Evolutionary conservation across 1,140 invertebrate genomes (phyloP).

Genomic region (Hormaphis cornu): DNA sequence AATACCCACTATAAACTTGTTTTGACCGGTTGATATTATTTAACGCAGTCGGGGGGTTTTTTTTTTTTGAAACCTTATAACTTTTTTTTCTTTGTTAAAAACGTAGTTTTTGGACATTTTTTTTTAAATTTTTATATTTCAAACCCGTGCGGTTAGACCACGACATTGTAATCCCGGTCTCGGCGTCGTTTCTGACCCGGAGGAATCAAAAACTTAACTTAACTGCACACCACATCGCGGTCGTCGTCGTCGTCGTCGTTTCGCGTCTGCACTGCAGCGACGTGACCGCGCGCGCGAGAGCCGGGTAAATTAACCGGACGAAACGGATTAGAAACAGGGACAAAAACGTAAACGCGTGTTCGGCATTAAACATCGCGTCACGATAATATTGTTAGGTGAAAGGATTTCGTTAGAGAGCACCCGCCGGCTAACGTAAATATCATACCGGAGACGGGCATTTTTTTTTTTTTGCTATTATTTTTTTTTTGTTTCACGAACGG

Average conservation of each 20-base stretch:
- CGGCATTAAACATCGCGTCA: conserved; percentile 23
- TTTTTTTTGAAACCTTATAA: too few species aligned
- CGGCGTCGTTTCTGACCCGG: not conserved
- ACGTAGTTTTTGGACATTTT: too few species aligned
- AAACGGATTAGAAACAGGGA: not conserved
- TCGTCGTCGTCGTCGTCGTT: not conserved
- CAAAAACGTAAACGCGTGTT: conserved; percentile 19
- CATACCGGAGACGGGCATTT: not conserved
- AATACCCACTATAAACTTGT: too few species aligned
- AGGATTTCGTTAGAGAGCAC: conserved; percentile 19
- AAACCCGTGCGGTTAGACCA: too few species aligned
- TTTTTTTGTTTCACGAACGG: too few species aligned
- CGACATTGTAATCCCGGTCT: too few species aligned
- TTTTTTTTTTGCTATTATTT: not conserved
- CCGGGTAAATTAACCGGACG: conserved; percentile 2
- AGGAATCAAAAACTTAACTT: conserved; percentile 8
- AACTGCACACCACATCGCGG: too few species aligned
- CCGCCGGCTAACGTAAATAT: conserved; percentile 14
- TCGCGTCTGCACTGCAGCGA: too few species aligned
- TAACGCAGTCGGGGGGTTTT: too few species aligned
- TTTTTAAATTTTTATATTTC: too few species aligned
- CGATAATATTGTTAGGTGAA: conserved; percentile 21
- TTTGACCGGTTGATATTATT: too few species aligned
- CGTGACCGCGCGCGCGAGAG: not conserved
- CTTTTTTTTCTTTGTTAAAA: too few species aligned